A percentile compares a stretch with the other conserved stretches of the same genome.
Evolutionary conservation across 2,888 invertebrate genomes (phyloP).

Genomic region (Smittia sp.): DNA sequence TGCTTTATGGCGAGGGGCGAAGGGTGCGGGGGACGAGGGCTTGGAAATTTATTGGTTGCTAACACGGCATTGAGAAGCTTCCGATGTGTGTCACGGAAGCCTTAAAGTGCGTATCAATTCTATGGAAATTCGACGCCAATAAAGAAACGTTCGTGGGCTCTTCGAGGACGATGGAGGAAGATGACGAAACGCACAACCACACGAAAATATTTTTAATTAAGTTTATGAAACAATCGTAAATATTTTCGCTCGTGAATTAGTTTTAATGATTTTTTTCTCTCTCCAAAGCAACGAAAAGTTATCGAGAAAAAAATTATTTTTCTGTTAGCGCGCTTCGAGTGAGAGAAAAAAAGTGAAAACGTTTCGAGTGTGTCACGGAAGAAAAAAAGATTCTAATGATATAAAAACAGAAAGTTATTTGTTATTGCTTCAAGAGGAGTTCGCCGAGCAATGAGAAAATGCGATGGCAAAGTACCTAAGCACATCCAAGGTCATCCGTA

Average conservation of each 20-base stretch:
- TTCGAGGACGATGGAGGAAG: background rate
- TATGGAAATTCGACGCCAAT: slow-evolving; percentile 8
- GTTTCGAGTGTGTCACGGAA: slow-evolving; percentile 1
- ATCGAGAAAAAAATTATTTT: background rate
- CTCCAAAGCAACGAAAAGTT: slow-evolving; percentile 1
- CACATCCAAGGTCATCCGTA: background rate
- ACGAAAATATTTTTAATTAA: slow-evolving; percentile 12
- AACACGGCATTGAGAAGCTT: background rate
- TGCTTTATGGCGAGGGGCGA: background rate
- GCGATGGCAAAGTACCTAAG: background rate
- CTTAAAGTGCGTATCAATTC: slow-evolving; percentile 25
- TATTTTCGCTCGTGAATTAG: background rate
- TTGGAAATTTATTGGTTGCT: slow-evolving; percentile 18
- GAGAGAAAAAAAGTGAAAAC: slow-evolving; percentile 8
- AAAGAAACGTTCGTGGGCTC: background rate
- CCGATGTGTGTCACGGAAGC: slow-evolving; percentile 14
- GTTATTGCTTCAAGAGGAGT: slow-evolving; percentile 13
- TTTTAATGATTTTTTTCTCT: background rate
- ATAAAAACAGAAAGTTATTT: slow-evolving; percentile 18
- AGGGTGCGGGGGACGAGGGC: background rate
- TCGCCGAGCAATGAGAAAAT: too few relatives aligned
- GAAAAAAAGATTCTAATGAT: slow-evolving; percentile 10
- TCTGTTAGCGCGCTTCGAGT: background rate
- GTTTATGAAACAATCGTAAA: slow-evolving; percentile 3
- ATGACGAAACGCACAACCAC: background rate